A percentile compares a stretch with the other conserved stretches of the same genome.
Conservation (phyloP, 35 echinoderm and acorn worm species). For the Stichopus chloronotus region DNA sequence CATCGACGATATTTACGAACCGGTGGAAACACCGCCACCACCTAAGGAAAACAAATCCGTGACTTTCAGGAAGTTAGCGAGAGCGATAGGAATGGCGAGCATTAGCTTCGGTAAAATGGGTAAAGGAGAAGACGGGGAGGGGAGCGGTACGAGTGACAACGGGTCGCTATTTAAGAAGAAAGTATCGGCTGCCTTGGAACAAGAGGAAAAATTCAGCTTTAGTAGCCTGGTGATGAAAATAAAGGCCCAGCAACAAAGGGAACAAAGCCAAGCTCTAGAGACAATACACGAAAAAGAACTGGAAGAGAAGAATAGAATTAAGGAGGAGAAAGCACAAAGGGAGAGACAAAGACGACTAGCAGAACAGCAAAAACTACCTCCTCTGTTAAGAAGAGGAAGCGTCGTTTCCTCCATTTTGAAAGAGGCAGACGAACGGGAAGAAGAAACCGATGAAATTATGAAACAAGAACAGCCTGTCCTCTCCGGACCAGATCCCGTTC, state of each 20-base stretch:
- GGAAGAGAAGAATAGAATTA: neutral
- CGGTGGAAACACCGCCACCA: slow-evolving; percentile 34
- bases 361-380: slow-evolving; percentile 35
- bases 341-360: slow-evolving; percentile 21
- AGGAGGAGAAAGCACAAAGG: neutral
- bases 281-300: slow-evolving; percentile 20
- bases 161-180: slow-evolving; percentile 31
- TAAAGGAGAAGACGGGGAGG: neutral
- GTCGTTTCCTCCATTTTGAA: slow-evolving; percentile 36
- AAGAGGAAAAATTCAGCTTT: slow-evolving; percentile 38
- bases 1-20: slow-evolving; percentile 36
- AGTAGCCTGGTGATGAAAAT: slow-evolving; percentile 42
- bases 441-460: slow-evolving; percentile 7
- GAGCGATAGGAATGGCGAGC: slow-evolving; percentile 38
- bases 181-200: slow-evolving; percentile 19
- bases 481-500: slow-evolving; percentile 31
- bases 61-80: slow-evolving; percentile 19
- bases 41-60: slow-evolving; percentile 46
- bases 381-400: slow-evolving; percentile 22
- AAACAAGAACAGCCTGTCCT: slow-evolving; percentile 30
- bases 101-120: slow-evolving; percentile 40
- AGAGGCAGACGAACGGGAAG: slow-evolving; percentile 21
- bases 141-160: neutral
- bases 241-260: neutral
- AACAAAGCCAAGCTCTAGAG: neutral